phyloP scores from a whole-genome alignment of 2,888 invertebrate genomes.

The Tenthredo amoena region DNA sequence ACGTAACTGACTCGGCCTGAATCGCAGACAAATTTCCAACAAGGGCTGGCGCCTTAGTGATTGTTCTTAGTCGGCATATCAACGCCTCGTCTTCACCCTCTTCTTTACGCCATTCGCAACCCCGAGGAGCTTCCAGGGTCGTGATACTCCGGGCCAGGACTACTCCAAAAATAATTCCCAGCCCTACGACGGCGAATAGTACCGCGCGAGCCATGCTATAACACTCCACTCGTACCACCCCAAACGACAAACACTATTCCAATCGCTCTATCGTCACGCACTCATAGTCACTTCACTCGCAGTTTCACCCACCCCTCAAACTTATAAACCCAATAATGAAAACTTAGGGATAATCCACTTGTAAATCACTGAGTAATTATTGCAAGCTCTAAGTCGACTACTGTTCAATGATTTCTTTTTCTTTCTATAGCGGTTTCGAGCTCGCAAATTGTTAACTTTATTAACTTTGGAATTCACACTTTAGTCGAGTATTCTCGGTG shows the following conservation, averaged over 20 bases:
- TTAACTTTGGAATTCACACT: slow-evolving; percentile 15
- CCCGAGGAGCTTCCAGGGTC: slow-evolving; percentile 82
- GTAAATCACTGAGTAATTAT: slow-evolving; percentile 25
- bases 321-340: background rate
- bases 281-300: slow-evolving; percentile 67
- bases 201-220: slow-evolving; percentile 16
- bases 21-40: slow-evolving; percentile 85
- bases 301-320: slow-evolving; percentile 8
- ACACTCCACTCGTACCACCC: slow-evolving; percentile 47
- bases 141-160: slow-evolving; percentile 71
- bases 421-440: background rate
- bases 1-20: slow-evolving; percentile 85
- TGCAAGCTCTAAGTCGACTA: background rate
- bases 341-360: slow-evolving; percentile 20
- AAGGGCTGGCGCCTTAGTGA: slow-evolving; percentile 85
- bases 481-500: background rate
- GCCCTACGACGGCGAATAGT: background rate
- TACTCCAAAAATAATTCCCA: slow-evolving; percentile 15
- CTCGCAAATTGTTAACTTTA: background rate
- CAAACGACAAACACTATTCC: slow-evolving; percentile 56
- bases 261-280: slow-evolving; percentile 70
- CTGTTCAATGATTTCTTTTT: background rate
- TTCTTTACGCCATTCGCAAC: slow-evolving; percentile 85
- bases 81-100: slow-evolving; percentile 80
- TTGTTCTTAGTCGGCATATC: slow-evolving; percentile 86